Evolutionary conservation across 1,140 invertebrate genomes (phyloP), one percentile per base, ranked within the genome.

Genomic region (Atta colombica): DNA sequence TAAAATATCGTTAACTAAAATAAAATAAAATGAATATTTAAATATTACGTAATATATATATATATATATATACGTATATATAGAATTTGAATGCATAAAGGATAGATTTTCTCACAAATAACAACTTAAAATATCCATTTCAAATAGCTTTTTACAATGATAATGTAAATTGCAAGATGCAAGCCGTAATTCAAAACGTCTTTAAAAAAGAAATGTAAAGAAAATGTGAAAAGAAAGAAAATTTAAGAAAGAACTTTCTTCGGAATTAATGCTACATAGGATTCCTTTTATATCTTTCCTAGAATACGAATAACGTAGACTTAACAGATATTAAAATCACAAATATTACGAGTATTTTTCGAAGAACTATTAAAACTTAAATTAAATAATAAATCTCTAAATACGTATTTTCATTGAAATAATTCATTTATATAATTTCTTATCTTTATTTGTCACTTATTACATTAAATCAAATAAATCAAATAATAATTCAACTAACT

Each of bases 251-350:
- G 5, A 16, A 65, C 18, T 28, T 80, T 35, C 63, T 80, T 53
- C 3, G 2, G 7, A n/a, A 28, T 18, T 35, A 28, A 78, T 31
- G 10, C 16, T 53, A 45, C 31, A 14, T 45, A 68, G n/a, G 14
- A 68, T 80, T 35, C 14, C 31, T 80, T n/a, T 80, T 63, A 63
- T 31, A 63, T 68, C 2, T 68, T 69, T n/a, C 14, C 10, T 18
- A 21, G 8, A 45, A 45, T 1, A 25, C 16, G 16, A 61, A 77
- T 61, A 31, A 49, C 14, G 18, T 49, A 21, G 5, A 18, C 1
- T 31, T 77, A 35, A 45, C 6, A 28, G 18, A 53, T 49, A 65
- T 78, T 77, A 78, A 78, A 65, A 66, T 65, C 5, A 49, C 18
- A 16, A 78, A 65, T 8, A 16, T 65, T 49, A 68, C 1, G 14